phyloP scores from a whole-genome alignment of 2,888 invertebrate genomes.

The Polietes domitor region DNA sequence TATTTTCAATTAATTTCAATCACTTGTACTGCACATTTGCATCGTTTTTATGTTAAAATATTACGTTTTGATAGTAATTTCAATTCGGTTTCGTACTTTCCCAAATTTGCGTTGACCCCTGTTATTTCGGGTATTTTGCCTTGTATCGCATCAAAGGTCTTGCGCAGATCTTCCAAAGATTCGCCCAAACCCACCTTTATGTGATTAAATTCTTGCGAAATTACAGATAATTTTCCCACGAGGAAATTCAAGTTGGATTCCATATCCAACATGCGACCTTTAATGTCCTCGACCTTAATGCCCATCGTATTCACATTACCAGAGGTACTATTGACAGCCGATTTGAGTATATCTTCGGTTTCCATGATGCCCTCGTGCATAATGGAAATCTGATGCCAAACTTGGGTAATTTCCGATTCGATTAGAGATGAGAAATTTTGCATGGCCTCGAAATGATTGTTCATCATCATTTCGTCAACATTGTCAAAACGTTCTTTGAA shows the following conservation, averaged over 20 bases:
- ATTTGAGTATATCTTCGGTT: slow-evolving; percentile 88
- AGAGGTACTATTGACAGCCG: slow-evolving; percentile 90
- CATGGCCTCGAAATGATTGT: slow-evolving; percentile 87
- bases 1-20: slow-evolving; percentile 14
- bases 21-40: background rate
- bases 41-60: slow-evolving; percentile 51
- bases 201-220: slow-evolving; percentile 91
- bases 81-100: slow-evolving; percentile 77
- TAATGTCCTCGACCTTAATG: slow-evolving; percentile 89
- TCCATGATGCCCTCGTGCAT: slow-evolving; percentile 92
- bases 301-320: slow-evolving; percentile 90
- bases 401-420: slow-evolving; percentile 90
- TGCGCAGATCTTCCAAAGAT: slow-evolving; percentile 87
- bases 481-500: slow-evolving; percentile 86
- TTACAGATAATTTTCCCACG: slow-evolving; percentile 88
- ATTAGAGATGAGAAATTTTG: slow-evolving; percentile 89
- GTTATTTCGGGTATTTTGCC: slow-evolving; percentile 81
- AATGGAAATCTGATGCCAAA: slow-evolving; percentile 94
- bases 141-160: slow-evolving; percentile 85
- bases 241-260: slow-evolving; percentile 92
- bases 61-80: slow-evolving; percentile 77
- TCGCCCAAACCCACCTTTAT: slow-evolving; percentile 89
- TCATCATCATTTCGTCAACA: slow-evolving; percentile 86
- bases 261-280: slow-evolving; percentile 88
- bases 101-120: slow-evolving; percentile 84